Base-by-base conservation (phyloP, 2,888 invertebrate genomes). In the Ennomos erosarius region DNA sequence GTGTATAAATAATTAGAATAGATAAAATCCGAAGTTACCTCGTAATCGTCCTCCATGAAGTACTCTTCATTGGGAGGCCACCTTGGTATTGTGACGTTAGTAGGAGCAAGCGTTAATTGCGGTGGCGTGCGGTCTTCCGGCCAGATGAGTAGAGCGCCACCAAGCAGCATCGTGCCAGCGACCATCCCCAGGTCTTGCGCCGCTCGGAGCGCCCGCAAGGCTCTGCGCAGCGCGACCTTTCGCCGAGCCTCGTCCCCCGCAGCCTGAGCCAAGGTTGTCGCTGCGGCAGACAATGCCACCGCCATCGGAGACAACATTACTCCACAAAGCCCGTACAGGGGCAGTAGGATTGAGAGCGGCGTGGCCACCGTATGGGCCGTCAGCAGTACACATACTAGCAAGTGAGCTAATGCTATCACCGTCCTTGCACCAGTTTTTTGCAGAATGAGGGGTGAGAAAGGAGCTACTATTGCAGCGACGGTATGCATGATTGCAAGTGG, bases 401-500 rank as follows among this genome's bases (percentile, higher is more conserved):
- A 71, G 73, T 95, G 94, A 40, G 93, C 75, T 90, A 86, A 67
- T 81, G 93, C 85, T 35, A 91, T 82, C 1, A 88, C 85, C 13
- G 85, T 64, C 62, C 89, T 75, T 8, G 84, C 81, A 34, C 92
- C 90, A 26, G 85, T 82, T 67, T 88, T 90, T 64, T 90, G 92
- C 1, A 92, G 78, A 35, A 92, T 88, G 0, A 88, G 68, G 0
- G 92, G 90, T 0, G 91, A 87, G 69, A 91, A 87, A 0, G 92
- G 92, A 0, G 92, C 90, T 39, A 94, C 93, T 0, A 93, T 71
- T 0, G 95, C 94, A 1, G 95, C 95, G 34, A 94, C 81, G 0
- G 94, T 77, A 73, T 95, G 95, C 77, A 95, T 93, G 9, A 93
- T 81, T 1, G 95, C 93, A 10, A 96, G 86, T 1, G 96, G 90